phyloP scores from a whole-genome alignment of 2,113 vertebrate species.

The Arenaria interpres region DNA sequence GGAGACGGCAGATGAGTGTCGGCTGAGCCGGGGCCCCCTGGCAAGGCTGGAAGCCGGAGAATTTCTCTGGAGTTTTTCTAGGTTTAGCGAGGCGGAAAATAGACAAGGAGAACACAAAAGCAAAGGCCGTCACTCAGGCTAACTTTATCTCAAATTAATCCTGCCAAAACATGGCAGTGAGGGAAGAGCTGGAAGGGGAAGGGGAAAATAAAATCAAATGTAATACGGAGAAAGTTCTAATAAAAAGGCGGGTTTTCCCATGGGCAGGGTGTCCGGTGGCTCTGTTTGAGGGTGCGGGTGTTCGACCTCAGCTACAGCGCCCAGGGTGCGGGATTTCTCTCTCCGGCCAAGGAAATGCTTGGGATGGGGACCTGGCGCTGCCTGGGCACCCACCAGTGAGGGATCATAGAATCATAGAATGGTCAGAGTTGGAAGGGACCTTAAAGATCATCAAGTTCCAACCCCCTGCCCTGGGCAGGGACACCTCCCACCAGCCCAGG shows the following conservation, averaged over 20 bases:
- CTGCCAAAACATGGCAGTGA: neutral
- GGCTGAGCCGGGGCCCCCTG: neutral
- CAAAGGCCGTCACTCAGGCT: slow-evolving; percentile 39
- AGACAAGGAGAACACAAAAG: slow-evolving; percentile 64
- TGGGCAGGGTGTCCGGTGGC: accelerated
- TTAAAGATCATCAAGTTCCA: too few relatives aligned
- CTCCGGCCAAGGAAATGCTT: accelerated
- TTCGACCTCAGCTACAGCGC: neutral
- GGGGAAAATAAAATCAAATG: neutral
- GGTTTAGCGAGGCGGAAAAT: slow-evolving; percentile 59
- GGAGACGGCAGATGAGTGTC: neutral
- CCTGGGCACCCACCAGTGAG: accelerated
- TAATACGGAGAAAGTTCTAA: neutral
- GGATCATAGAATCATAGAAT: neutral
- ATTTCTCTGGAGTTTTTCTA: slow-evolving; percentile 50
- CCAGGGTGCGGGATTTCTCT: neutral
- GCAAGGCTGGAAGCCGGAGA: slow-evolving; percentile 7
- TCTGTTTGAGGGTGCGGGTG: accelerated
- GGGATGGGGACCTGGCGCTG: neutral
- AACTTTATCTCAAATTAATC: slow-evolving; percentile 44
- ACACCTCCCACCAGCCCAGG: too few relatives aligned
- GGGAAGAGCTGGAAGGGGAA: neutral
- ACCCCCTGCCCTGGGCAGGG: too few relatives aligned
- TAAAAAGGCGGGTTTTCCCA: neutral
- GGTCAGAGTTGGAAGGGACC: too few relatives aligned